A percentile compares a stretch with the other conserved stretches of the same genome.
Conservation (phyloP, 2,888 invertebrate species). For the Argyresthia albistria region DNA sequence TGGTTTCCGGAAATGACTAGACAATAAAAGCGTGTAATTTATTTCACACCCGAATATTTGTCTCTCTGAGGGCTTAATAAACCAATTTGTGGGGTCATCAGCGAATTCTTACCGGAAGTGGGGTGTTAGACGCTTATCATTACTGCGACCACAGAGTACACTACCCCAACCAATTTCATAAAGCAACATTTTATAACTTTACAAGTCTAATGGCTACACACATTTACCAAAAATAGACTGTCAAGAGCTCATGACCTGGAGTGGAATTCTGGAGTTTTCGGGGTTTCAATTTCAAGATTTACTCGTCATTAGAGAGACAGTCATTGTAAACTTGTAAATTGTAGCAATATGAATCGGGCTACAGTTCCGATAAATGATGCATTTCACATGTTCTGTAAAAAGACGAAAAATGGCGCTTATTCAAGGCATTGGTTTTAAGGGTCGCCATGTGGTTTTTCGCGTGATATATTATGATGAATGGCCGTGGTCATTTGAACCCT, state of each 20-base stretch:
- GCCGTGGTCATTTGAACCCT: conserved; percentile 48
- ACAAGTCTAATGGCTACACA: too few species aligned
- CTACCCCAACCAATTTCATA: too few species aligned
- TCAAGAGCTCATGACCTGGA: too few species aligned
- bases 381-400: conserved; percentile 44
- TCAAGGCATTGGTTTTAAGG: conserved; percentile 28
- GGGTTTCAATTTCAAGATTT: too few species aligned
- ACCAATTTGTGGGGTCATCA: conserved; percentile 62
- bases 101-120: conserved; percentile 60
- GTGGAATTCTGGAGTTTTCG: too few species aligned
- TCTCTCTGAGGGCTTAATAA: conserved; percentile 47
- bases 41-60: conserved; percentile 47
- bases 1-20: conserved; percentile 2
- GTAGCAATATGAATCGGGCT: too few species aligned
- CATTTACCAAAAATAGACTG: too few species aligned
- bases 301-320: too few species aligned
- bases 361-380: conserved; percentile 40
- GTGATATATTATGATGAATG: conserved; percentile 46
- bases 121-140: conserved; percentile 62
- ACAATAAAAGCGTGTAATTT: conserved; percentile 28
- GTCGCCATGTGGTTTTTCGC: conserved; percentile 29
- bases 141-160: conserved; percentile 52
- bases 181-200: too few species aligned
- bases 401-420: conserved; percentile 7
- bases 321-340: too few species aligned